Evolutionary conservation across 1,140 invertebrate genomes (phyloP), one percentile per base, ranked within the genome.

Genomic region (Lepidurus packardi): DNA sequence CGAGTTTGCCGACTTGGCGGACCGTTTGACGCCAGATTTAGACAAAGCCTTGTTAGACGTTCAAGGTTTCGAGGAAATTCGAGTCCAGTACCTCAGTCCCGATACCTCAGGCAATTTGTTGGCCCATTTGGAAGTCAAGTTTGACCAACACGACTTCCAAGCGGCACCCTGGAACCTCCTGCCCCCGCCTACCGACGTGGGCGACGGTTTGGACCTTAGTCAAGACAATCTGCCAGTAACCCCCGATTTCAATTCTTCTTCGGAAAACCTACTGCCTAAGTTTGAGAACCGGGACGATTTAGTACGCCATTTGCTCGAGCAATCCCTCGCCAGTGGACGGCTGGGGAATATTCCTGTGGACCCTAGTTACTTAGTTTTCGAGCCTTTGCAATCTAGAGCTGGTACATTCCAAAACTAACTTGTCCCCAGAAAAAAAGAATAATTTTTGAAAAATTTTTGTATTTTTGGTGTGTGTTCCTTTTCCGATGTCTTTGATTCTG

Each of bases 331-430:
- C 7, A 88, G 84, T 3, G 94, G 93, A 24, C 89, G 86, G 82
- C 90, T 94, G 21, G 94, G 94, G 0, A 90, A 90, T 43, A 84
- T 96, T 1, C 89, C 88, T 10, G 89, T 96, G 0, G 93, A 96
- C 85, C 84, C 85, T 24, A 80, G 80, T 42, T 86, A 81, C 79
- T 81, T 86, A 8, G 78, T 81, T 43, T 89, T 94, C 81, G 88
- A 90, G 82, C 88, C 90, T 4, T 86, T 84, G 13, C 81, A 84
- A 82, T 0, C 21, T 65, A 13, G 53, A 65, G 21, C 53, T 65
- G 83, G 87, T 88, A 84, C 81, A 81, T 79, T 10, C 43, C 21
- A 21, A 13, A 65, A 73, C 11, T 43, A 79, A 42, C 13, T 79
- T 11, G 43, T 2, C 9, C 9, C n/a, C 24, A 41, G n/a, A 16